phyloP scores from a whole-genome alignment of 2,888 invertebrate species.

The Oscheius onirici region DNA sequence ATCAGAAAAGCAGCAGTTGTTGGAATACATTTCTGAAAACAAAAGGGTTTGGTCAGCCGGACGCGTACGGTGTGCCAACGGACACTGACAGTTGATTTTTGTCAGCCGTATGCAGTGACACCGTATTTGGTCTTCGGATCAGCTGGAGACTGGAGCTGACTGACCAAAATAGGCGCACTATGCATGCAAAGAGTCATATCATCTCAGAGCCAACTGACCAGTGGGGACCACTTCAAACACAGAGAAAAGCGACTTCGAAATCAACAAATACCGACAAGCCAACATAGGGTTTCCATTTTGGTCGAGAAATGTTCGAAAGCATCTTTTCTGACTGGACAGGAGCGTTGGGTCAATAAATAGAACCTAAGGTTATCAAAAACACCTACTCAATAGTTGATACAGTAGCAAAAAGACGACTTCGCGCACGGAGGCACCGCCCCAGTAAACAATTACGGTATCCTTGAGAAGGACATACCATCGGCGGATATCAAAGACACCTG shows the following conservation, averaged over 20 bases:
- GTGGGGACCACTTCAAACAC: constrained; percentile 25
- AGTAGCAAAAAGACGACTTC: constrained; percentile 14
- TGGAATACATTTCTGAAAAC: constrained; percentile 6
- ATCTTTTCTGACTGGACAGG: too few relatives aligned
- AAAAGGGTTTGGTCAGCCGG: background rate
- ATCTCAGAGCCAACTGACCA: constrained; percentile 27
- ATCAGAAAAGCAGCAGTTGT: background rate
- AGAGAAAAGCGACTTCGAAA: constrained; percentile 16
- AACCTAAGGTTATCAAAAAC: background rate
- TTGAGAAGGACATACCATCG: constrained; percentile 1
- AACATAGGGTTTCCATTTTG: too few relatives aligned
- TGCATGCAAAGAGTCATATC: constrained; percentile 33
- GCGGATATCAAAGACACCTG: constrained; percentile 2
- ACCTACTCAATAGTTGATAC: constrained; percentile 5
- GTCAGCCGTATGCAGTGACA: constrained; percentile 31
- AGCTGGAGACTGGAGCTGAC: constrained; percentile 34
- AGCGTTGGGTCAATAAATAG: too few relatives aligned
- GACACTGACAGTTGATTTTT: constrained; percentile 33
- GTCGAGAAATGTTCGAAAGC: too few relatives aligned
- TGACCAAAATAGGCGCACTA: constrained; percentile 34
- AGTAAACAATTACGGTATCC: constrained; percentile 30
- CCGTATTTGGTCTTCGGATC: constrained; percentile 29
- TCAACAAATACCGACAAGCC: constrained; percentile 7
- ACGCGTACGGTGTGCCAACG: constrained; percentile 23
- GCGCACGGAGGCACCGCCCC: constrained; percentile 27